phyloP scores from a whole-genome alignment of 2,797 vertebrate species.

The Bryconaethiops microstoma region DNA sequence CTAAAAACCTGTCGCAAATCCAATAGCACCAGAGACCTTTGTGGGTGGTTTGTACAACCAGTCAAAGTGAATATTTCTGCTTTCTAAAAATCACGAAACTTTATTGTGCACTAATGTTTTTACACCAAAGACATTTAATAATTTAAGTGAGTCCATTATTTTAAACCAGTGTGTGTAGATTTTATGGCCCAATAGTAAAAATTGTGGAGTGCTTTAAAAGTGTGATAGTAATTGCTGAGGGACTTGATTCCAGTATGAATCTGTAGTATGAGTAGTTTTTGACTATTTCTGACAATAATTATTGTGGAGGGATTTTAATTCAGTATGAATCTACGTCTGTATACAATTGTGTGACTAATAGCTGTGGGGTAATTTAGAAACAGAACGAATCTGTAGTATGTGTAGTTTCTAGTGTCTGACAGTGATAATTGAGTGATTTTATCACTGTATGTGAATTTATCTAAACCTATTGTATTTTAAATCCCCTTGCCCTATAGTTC shows the following conservation, averaged over 20 bases:
- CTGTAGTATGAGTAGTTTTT: not conserved
- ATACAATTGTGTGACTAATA: not conserved
- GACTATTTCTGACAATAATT: not conserved
- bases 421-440: no score
- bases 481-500: no score
- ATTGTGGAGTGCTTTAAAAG: no score
- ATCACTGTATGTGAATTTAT: no score
- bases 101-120: not conserved
- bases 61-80: not conserved
- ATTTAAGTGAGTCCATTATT: not conserved
- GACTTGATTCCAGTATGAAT: not conserved
- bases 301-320: not conserved
- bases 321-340: not conserved
- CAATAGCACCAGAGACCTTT: not conserved
- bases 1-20: not conserved
- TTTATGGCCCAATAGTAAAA: no score
- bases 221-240: no score
- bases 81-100: not conserved
- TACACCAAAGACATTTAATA: not conserved
- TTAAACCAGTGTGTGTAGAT: no score
- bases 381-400: not conserved
- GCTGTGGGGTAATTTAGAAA: not conserved
- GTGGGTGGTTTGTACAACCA: conserved; percentile 23
- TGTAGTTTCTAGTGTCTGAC: not conserved
- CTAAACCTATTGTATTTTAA: no score